phyloP scores from a whole-genome alignment of 2,888 invertebrate genomes.

The Chironomus riparius region DNA sequence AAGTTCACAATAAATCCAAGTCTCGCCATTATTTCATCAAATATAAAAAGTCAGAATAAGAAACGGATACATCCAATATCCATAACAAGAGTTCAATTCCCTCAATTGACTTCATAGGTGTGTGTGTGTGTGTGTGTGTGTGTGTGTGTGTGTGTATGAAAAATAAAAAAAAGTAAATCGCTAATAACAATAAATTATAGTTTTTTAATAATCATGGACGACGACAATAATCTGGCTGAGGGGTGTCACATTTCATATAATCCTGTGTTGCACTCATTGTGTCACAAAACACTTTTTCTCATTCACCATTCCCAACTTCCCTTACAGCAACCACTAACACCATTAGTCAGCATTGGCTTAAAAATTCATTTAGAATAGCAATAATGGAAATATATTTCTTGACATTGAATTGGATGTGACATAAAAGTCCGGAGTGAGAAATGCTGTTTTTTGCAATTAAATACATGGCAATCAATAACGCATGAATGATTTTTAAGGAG shows the following conservation, averaged over 20 bases:
- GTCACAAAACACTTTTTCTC: neutral
- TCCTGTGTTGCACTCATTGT: slow-evolving; percentile 6
- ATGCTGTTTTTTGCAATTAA: slow-evolving; percentile 21
- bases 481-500: slow-evolving; percentile 13
- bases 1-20: too few relatives aligned
- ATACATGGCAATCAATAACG: slow-evolving; percentile 20
- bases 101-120: too few relatives aligned
- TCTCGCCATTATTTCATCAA: too few relatives aligned
- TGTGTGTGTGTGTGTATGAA: too few relatives aligned
- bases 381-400: neutral
- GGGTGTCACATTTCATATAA: slow-evolving; percentile 22
- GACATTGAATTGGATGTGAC: slow-evolving; percentile 5
- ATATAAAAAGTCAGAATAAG: too few relatives aligned
- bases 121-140: too few relatives aligned
- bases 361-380: neutral
- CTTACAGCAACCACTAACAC: neutral
- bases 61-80: too few relatives aligned
- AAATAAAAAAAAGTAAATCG: neutral
- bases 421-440: neutral
- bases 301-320: neutral
- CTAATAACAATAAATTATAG: slow-evolving; percentile 20
- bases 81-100: too few relatives aligned
- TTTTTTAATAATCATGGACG: slow-evolving; percentile 22
- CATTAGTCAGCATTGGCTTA: neutral
- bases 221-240: neutral